phyloP scores from a whole-genome alignment of 2,113 vertebrate species.

The pig (Sus scrofa) region DNA sequence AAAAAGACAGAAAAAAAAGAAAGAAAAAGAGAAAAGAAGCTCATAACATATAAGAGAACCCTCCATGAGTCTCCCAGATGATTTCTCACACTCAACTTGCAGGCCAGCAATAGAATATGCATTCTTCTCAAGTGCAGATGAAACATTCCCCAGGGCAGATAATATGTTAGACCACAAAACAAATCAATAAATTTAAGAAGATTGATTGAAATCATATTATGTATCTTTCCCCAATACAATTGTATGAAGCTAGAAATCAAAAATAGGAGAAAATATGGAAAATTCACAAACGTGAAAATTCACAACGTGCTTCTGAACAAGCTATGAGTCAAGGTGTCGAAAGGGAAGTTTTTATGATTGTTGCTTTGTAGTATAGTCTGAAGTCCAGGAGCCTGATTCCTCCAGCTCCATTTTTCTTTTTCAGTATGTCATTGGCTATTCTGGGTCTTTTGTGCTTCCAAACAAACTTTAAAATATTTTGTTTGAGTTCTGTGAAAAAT shows the following conservation, averaged over 20 bases:
- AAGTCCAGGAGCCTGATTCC: no score
- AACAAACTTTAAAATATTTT: no score
- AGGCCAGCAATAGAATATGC: not conserved
- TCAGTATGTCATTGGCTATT: no score
- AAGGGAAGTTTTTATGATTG: no score
- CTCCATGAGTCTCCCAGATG: not conserved
- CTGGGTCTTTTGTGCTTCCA: no score
- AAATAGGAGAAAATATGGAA: not conserved
- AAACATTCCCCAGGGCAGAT: not conserved
- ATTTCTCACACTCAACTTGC: not conserved
- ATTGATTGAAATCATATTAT: not conserved
- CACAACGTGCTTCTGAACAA: not conserved
- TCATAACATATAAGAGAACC: not conserved
- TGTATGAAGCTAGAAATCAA: not conserved
- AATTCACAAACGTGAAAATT: not conserved
- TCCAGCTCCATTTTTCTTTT: no score
- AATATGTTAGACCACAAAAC: not conserved
- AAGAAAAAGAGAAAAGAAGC: not conserved
- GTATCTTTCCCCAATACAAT: not conserved
- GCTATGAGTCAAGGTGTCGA: not conserved
- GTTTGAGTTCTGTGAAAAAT: no score
- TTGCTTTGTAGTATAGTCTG: no score
- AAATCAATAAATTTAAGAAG: not conserved
- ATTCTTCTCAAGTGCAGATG: not conserved
- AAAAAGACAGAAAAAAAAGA: no score